phyloP scores from a whole-genome alignment of 2,797 vertebrate genomes.

The Megalops cyprinoides region DNA sequence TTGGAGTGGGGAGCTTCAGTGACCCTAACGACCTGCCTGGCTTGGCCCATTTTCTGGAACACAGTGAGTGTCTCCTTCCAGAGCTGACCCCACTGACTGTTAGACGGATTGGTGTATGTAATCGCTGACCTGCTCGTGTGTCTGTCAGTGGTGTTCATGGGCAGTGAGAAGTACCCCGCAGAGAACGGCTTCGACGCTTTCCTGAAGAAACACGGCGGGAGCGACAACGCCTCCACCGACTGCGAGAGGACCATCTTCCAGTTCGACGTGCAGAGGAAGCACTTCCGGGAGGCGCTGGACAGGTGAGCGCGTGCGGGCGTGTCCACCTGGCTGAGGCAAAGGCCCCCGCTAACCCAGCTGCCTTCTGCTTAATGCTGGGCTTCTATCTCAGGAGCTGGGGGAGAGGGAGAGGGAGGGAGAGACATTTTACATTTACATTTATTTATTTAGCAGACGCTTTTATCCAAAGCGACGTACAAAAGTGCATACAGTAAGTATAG shows the following conservation, averaged over 20 bases:
- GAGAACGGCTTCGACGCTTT: constrained; percentile 95
- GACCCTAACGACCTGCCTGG: constrained; percentile 94
- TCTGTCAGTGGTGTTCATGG: constrained; percentile 96
- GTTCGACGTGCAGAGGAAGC: constrained; percentile 91
- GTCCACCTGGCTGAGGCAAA: neutral
- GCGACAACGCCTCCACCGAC: constrained; percentile 94
- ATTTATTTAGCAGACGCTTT: no score
- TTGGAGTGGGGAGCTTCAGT: constrained; percentile 93
- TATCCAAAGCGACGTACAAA: no score
- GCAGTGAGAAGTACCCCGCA: constrained; percentile 91
- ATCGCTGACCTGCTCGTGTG: neutral
- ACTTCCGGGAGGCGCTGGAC: constrained; percentile 90
- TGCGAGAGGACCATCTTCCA: constrained; percentile 95
- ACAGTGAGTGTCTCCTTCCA: constrained; percentile 79
- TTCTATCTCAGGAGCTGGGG: no score
- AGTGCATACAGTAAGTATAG: no score
- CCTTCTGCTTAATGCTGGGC: no score
- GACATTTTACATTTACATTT: no score
- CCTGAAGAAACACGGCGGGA: constrained; percentile 94
- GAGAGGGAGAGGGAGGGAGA: no score
- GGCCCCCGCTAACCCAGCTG: no score
- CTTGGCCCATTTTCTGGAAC: constrained; percentile 96
- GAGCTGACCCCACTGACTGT: neutral
- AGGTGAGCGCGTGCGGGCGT: constrained; percentile 71
- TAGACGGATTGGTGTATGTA: no score